Base-by-base conservation (phyloP, 2,797 vertebrate genomes). In the Pseudotriccus pelzelni region DNA sequence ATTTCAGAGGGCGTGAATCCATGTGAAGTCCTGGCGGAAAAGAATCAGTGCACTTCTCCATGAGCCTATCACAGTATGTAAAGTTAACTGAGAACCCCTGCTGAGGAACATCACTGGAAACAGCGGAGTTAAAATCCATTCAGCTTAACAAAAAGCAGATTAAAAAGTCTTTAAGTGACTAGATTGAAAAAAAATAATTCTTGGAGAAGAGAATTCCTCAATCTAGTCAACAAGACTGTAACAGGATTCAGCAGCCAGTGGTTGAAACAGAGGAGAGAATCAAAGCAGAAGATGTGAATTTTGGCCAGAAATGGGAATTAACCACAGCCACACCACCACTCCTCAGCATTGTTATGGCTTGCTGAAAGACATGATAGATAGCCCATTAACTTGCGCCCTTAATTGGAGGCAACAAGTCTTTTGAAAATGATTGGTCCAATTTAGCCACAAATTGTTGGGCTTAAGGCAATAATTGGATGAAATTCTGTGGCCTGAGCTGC, bases 241-340 rank as follows among this genome's bases (percentile, higher is more conserved):
- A 81, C 46, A 66, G 67, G 25, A 78, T 78, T 90, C 18, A 2
- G 76, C 62, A 95, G 55, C 27, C 73, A 78, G 47, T 36, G 62
- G 39, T 24, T 87, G 67, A 86, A 91, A 67, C n/a, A 59, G 79
- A 72, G 30, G 43, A 72, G 36, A 69, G 43, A 78, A 90, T 88
- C 50, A 94, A 93, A 87, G 67, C 44, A 92, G 72, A 52, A 77
- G 62, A 73, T 34, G 41, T 43, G 46, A 53, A 84, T 84, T 93
- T 94, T 96, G 91, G 70, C 60, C 87, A 95, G 89, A 59, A 84
- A 69, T 63, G 2, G 20, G 84, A 62, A 96, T 90, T 93, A 92
- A 68, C 62, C 25, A 24, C 46, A 64, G 87, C 76, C 91, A 86
- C 79, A 84, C 18, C 75, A 75, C 46, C 43, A 24, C 41, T 75